Evolutionary conservation across 2,888 invertebrate species (phyloP).

Genomic region (Theretra japonica): DNA sequence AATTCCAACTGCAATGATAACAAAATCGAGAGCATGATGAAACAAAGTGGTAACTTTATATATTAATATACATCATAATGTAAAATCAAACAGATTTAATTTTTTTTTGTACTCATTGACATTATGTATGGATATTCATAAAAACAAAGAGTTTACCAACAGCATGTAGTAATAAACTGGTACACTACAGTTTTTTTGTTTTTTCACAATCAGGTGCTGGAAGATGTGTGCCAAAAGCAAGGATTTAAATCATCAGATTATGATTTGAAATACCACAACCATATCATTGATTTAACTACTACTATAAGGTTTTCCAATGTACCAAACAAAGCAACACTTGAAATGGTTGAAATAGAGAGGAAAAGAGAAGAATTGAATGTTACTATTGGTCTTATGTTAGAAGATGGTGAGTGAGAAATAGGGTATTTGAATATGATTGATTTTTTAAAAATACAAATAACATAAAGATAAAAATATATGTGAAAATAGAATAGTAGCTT

Average conservation of each 20-base stretch:
- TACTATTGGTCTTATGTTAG: constrained; percentile 90
- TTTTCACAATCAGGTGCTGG: constrained; percentile 87
- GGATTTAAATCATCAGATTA: constrained; percentile 90
- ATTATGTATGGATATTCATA: too few relatives aligned
- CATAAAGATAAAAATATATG: too few relatives aligned
- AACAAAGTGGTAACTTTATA: too few relatives aligned
- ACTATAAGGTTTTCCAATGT: constrained; percentile 93
- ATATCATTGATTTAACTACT: constrained; percentile 89
- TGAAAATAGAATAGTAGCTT: too few relatives aligned
- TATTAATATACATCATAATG: too few relatives aligned
- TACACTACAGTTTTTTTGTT: background rate
- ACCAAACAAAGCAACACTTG: constrained; percentile 95
- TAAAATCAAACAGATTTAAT: too few relatives aligned
- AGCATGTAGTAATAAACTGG: background rate
- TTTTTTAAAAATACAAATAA: too few relatives aligned
- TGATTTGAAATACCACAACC: constrained; percentile 92
- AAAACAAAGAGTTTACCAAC: too few relatives aligned
- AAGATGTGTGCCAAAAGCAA: constrained; percentile 93
- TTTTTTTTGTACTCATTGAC: too few relatives aligned
- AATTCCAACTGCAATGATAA: too few relatives aligned
- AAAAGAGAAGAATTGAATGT: constrained; percentile 87
- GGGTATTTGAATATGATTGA: too few relatives aligned
- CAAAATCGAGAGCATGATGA: too few relatives aligned
- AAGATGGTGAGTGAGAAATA: constrained; percentile 88
- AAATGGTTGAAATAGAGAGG: constrained; percentile 89